Evolutionary conservation across 2,888 invertebrate species (phyloP).

Genomic region (Caenorhabditis auriculariae): DNA sequence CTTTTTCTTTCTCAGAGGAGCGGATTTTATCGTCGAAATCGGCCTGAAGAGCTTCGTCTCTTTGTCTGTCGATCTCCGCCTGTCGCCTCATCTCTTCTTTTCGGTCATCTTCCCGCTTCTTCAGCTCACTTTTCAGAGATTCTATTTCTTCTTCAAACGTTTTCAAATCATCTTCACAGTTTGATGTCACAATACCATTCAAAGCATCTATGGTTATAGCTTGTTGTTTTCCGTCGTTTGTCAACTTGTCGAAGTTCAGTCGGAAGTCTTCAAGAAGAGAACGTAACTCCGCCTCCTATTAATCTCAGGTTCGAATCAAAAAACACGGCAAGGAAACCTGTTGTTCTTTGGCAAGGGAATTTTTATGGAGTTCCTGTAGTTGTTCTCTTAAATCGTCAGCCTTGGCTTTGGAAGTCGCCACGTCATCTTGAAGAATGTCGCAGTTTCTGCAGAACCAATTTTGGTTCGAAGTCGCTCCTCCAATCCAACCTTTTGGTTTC

Average conservation of each 20-base stretch:
- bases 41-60: slow-evolving; percentile 17
- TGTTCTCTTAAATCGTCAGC: background rate
- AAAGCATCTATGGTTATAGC: slow-evolving; percentile 24
- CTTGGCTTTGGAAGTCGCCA: background rate
- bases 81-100: slow-evolving; percentile 18
- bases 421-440: background rate
- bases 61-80: slow-evolving; percentile 22
- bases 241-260: slow-evolving; percentile 29
- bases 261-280: slow-evolving; percentile 29
- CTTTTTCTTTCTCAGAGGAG: slow-evolving; percentile 15
- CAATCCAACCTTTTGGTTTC: background rate
- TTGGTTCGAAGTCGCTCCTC: background rate
- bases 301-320: background rate
- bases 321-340: background rate
- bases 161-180: no score
- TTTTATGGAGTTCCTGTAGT: no score
- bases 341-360: no score
- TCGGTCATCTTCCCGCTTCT: slow-evolving; percentile 16
- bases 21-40: slow-evolving; percentile 21
- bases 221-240: slow-evolving; percentile 32
- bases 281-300: slow-evolving; percentile 15
- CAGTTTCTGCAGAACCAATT: background rate
- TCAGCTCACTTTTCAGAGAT: slow-evolving; percentile 16
- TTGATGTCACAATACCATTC: slow-evolving; percentile 7
- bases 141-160: slow-evolving; percentile 11